Evolutionary conservation across 2,888 invertebrate genomes (phyloP).

Genomic region (Galeopsomyia nigrocyanea): DNA sequence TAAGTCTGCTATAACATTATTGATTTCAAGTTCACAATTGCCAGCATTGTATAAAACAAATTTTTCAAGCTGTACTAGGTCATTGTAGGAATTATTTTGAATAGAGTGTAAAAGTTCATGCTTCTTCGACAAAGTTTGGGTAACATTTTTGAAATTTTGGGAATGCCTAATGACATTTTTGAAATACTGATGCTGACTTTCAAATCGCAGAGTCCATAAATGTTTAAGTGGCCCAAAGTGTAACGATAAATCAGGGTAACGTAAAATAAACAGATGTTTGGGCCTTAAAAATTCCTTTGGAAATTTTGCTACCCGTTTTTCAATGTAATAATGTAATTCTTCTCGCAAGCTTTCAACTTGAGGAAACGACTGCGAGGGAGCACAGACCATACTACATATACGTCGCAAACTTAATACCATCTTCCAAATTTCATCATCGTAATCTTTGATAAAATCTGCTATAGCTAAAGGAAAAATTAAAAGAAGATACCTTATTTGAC

Average conservation of each 20-base stretch:
- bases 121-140: not conserved
- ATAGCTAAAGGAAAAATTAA: no score
- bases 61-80: not conserved
- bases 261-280: not conserved
- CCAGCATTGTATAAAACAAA: not conserved
- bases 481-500: no score
- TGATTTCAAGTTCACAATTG: not conserved
- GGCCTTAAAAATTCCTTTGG: no score
- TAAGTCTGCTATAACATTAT: no score
- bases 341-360: no score
- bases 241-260: not conserved
- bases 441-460: no score
- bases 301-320: no score
- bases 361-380: no score
- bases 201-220: not conserved
- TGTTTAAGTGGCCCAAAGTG: not conserved
- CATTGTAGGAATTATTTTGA: not conserved
- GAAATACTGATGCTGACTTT: slow-evolving; percentile 4
- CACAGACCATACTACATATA: no score
- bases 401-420: no score
- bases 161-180: not conserved
- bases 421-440: no score
- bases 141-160: not conserved
- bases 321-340: no score
- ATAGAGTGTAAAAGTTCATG: not conserved